These are phyloP conservation scores for Thyatira batis DNA, from an alignment of 2,888 invertebrate genomes.

Conservation along the genomic window DNA sequence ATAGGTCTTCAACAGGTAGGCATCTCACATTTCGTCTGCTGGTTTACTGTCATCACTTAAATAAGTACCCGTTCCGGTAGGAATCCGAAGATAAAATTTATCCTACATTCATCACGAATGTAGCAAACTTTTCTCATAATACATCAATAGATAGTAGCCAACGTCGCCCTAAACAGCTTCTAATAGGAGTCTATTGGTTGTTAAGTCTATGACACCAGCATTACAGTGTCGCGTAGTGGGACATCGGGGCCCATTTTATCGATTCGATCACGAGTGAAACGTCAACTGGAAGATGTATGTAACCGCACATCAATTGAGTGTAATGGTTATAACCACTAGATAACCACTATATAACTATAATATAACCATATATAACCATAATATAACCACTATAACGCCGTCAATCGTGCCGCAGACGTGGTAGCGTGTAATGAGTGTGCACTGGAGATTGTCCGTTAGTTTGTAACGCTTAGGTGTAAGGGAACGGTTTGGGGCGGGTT, in stretches of 20 bases:
- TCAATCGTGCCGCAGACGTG: conserved; percentile 19
- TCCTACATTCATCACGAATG: no score
- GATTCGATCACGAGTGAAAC: neutral
- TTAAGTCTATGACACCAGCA: no score
- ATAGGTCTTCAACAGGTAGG: no score
- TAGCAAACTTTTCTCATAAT: no score
- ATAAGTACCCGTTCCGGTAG: no score
- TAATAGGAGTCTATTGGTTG: no score
- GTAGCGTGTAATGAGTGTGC: conserved; percentile 39
- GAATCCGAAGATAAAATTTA: no score
- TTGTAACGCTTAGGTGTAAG: conserved; percentile 27
- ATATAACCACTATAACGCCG: conserved; percentile 29
- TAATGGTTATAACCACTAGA: conserved; percentile 4
- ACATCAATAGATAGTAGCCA: no score
- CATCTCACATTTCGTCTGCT: no score
- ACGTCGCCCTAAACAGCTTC: no score
- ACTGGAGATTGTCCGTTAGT: conserved; percentile 43
- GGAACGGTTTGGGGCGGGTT: neutral
- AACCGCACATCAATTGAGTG: neutral
- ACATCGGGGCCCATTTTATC: neutral
- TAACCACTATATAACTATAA: conserved; percentile 22
- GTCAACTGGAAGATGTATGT: conserved; percentile 6
- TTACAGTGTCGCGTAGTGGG: neutral
- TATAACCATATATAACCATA: conserved; percentile 14
- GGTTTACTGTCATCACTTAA: no score